Conservation (phyloP, 2,888 invertebrate genomes). For the Lysandra bellargus region DNA sequence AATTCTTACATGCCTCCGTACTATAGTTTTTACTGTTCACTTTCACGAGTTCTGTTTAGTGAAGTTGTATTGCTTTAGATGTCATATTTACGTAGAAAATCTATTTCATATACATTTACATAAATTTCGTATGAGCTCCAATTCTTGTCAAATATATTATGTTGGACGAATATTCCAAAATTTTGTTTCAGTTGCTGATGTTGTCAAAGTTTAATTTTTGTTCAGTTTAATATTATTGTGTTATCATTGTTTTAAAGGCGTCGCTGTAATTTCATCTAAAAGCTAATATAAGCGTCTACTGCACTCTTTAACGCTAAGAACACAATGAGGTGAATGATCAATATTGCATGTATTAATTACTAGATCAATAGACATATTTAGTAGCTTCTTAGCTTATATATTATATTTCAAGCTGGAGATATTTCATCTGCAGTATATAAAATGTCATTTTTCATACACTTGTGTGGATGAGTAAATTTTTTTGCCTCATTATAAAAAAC, state of each 20-base stretch:
- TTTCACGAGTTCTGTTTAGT: neutral
- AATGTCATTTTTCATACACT: neutral
- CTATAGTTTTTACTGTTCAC: neutral
- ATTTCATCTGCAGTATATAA: neutral
- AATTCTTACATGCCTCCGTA: neutral
- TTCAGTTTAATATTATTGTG: neutral
- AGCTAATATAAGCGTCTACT: constrained; percentile 24
- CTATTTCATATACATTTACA: neutral
- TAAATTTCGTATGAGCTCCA: neutral
- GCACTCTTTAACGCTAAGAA: constrained; percentile 22
- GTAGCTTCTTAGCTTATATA: neutral
- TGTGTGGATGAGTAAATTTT: neutral
- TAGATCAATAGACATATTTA: neutral
- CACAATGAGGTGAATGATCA: constrained; percentile 23
- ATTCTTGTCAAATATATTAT: neutral
- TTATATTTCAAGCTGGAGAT: neutral
- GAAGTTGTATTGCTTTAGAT: neutral
- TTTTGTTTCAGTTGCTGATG: neutral
- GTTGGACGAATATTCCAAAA: neutral
- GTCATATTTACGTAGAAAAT: neutral
- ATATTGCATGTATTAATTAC: neutral
- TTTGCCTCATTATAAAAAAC: no score
- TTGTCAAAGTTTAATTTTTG: neutral
- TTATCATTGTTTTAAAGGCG: neutral
- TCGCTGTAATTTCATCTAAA: constrained; percentile 23